phyloP scores from a whole-genome alignment of 2,797 vertebrate genomes.

The Menidia menidia region DNA sequence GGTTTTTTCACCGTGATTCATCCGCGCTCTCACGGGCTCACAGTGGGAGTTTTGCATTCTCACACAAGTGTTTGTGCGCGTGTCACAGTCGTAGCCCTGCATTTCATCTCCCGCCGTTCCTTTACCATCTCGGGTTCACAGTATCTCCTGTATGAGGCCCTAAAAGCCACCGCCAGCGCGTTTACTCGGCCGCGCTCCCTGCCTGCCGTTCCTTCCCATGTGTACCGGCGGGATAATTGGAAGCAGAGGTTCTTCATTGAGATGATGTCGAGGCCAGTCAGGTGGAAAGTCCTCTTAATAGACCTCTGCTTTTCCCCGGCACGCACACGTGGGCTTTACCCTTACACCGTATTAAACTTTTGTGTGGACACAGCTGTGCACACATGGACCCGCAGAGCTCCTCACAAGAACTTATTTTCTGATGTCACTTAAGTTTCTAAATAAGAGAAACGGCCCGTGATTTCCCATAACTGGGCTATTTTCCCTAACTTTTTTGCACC shows the following conservation, averaged over 20 bases:
- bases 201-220: conserved; percentile 47
- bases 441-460: conserved; percentile 20
- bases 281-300: conserved; percentile 80
- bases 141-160: conserved; percentile 4
- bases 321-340: conserved; percentile 40
- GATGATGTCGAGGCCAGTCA: conserved; percentile 76
- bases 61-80: neutral
- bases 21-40: conserved; percentile 21
- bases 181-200: conserved; percentile 26
- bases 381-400: conserved; percentile 12
- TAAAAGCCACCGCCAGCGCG: conserved; percentile 23
- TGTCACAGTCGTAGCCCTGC: conserved; percentile 12
- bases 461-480: conserved; percentile 25
- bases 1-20: conserved; percentile 52
- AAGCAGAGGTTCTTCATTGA: conserved; percentile 79
- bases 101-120: conserved; percentile 19
- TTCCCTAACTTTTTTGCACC: conserved; percentile 20
- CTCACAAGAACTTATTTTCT: conserved; percentile 27
- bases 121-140: conserved; percentile 44
- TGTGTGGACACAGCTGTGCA: conserved; percentile 30
- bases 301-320: conserved; percentile 62
- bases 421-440: conserved; percentile 35
- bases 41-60: conserved; percentile 23
- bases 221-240: conserved; percentile 75
- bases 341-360: conserved; percentile 17